phyloP scores from a whole-genome alignment of 37 sponge, comb jelly and placozoan genomes.

The Ephydatia muelleri region DNA sequence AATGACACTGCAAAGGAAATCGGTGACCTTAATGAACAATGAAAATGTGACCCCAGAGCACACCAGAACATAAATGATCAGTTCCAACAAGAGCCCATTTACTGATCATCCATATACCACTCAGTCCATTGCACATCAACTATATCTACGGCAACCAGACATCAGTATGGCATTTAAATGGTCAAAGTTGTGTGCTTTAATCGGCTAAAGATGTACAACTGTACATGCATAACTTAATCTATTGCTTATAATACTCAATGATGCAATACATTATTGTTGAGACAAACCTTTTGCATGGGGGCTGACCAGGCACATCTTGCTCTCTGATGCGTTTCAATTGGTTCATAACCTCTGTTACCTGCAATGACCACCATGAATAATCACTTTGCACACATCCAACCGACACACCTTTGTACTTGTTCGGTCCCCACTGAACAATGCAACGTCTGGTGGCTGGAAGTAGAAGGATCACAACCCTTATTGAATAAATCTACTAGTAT shows the following conservation, averaged over 20 bases:
- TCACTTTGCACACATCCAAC: neutral
- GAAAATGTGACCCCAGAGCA: neutral
- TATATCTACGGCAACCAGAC: neutral
- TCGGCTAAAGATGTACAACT: too few relatives aligned
- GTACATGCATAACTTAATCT: too few relatives aligned
- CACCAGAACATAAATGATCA: too few relatives aligned
- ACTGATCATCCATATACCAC: neutral
- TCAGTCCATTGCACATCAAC: conserved; percentile 1
- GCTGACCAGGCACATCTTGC: neutral
- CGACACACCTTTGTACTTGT: neutral
- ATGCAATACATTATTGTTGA: too few relatives aligned
- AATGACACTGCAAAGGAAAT: conserved; percentile 44
- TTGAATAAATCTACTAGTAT: too few relatives aligned
- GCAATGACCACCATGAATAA: neutral
- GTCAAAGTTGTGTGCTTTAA: too few relatives aligned
- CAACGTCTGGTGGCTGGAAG: neutral
- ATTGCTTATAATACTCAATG: too few relatives aligned
- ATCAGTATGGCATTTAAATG: too few relatives aligned
- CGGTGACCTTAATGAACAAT: neutral
- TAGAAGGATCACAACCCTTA: too few relatives aligned
- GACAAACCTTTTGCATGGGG: neutral
- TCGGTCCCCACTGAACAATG: neutral
- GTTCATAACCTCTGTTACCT: neutral
- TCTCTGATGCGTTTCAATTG: neutral
- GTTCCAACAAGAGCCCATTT: neutral